Evolutionary conservation across 2,888 invertebrate species (phyloP), one percentile per base, ranked within the genome.

Genomic region (Drosophila melanosoma): DNA sequence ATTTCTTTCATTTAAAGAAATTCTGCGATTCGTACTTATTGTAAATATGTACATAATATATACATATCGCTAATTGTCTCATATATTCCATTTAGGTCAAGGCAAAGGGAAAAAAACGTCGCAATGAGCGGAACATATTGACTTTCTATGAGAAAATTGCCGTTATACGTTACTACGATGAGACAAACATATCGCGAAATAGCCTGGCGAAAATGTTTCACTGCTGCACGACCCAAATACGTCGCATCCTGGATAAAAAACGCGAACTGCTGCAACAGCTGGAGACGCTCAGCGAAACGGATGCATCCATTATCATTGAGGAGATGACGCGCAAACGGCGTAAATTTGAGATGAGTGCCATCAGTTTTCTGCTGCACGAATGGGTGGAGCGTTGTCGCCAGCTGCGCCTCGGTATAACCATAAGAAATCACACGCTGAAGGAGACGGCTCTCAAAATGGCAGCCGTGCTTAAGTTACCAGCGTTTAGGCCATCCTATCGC

Each of bases 121-220:
- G 91, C 23, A 92, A 92, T 63, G 92, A 91, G 56, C 92, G 92
- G 6, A 92, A 92, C 20, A 89, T 92, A 32, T 79, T 92, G 10
- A 92, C 92, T 15, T 92, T 92, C 35, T 92, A 92, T 74, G 92
- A 92, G 59, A 92, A 92, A 76, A 92, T 92, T n/a, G 92, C 92
- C 6, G 92, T 92, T 0, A 92, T 92, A 62, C 92, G 92, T 1
- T 92, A 92, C 61, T 91, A 92, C 60, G 92, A 92, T 57, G 91
- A 91, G 57, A 92, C 92, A 17, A 91, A 92, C 51, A 87, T 92
- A 40, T 92, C 92, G 0, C 79, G 92, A 1, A 92, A 92, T 40
- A 92, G 91, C 45, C 78, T 92, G 81, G 91, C 92, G 26, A 92
- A 92, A 76, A 91, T 92, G 90, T 92, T 92, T 58, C 92, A 92